Base-by-base conservation (phyloP, 30 jellyfish, hydroid and myxozoan species). In the Chironex yamaguchii region DNA sequence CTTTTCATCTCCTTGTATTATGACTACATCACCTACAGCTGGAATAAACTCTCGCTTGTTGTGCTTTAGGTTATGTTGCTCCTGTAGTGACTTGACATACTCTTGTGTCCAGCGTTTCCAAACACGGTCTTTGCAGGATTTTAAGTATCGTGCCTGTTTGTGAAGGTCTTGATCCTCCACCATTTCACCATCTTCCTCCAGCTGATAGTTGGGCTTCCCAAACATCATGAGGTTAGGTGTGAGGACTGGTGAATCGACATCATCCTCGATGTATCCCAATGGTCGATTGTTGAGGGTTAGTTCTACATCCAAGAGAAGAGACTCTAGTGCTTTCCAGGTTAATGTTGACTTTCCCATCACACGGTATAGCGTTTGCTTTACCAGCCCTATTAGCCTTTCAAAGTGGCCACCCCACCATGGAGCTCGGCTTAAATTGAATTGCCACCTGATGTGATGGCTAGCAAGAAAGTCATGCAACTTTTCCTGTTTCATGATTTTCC, bases 361-460 rank as follows among this genome's bases (percentile, higher is more conserved):
- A 49, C 36, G 62, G 49, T 64, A 79, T 25, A 79, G 30, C 49
- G 91, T 25, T 24, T 79, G 91, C 36, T 79, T 79, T 11, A 79
- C 75, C 30, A 79, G 50, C 6, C 88, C 88, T 34, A 79, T 53
- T 73, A 58, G 17, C 24, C 91, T 74, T 72, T 79, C 91, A 79
- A 58, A 79, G 51, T 79, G 91, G 27, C 91, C 91, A 9, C 88
- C 91, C 91, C 91, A 79, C 88, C 91, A 79, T 30, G 91, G 88
- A 13, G 91, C 91, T 34, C 85, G 12, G 34, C 91, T 79, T 25
- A 79, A 72, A 64, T 79, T 79, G 88, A 79, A 79, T 53, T 79
- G 91, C 88, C 91, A 79, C 49, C 17, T 29, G 42, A 79, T 83
- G 9, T 29, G 28, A 12, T 83, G 54, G 34, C 36, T 36, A 14